Base-by-base conservation (phyloP, 2,797 vertebrate genomes). In the Melanotaenia pygmaea region DNA sequence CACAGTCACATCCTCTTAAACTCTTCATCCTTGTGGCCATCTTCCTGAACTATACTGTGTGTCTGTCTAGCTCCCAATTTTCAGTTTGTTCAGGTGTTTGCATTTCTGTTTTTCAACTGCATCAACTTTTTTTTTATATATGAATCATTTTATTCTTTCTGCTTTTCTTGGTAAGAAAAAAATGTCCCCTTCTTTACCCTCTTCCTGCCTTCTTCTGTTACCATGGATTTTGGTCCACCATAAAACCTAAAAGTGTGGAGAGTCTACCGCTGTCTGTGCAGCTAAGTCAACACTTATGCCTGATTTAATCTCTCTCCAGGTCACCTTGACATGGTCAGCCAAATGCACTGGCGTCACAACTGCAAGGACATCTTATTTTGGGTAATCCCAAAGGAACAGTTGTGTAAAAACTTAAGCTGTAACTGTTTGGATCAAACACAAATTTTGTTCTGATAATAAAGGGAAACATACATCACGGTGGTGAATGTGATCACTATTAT, bases 301-400 rank as follows among this genome's bases (percentile, higher is more conserved):
- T 34, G 7, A 40, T 69, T 40, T 26, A 32, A 37, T 71, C 6
- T 47, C 59, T 80, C 64, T 79, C 28, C 1, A 16, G 67, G 85
- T 91, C 72, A 86, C 75, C 26, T 74, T 87, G 85, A 89, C 82
- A 79, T 20, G 3, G 16, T 53, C 24, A 43, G 7, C 3, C 45
- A 57, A 77, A 63, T 2, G 32, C 24, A 54, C 22, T 45, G 63
- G 30, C 40, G 9, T 54, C 81, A 70, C 45, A 76, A 13, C 37
- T 26, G 58, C 70, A 86, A 86, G 86, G 84, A 76, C 79, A 64
- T 57, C n/a, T 75, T 67, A 61, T 83, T 69, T 63, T 53, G 60
- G 61, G 38, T 64, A 4, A 61, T 77, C 71, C 28, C 28, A 30
- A 30, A 84, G 70, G 80, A 89, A 71, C 59, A 70, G 20, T 22